Conservation (phyloP, 2,797 vertebrate genomes). For the Enteromius anoplus region DNA sequence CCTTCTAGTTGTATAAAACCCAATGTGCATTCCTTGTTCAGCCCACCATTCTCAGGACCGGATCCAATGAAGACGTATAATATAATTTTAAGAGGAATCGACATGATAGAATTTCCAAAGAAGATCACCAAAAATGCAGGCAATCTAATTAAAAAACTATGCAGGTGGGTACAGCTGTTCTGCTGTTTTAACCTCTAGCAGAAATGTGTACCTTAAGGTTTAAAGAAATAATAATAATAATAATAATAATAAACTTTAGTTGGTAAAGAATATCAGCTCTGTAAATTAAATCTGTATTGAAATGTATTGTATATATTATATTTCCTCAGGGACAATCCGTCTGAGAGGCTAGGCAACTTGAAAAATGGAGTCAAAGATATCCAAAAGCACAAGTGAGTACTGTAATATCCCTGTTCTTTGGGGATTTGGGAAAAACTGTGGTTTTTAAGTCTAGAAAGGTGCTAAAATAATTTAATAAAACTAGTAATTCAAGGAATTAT, state of each 20-base stretch:
- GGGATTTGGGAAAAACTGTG: not conserved
- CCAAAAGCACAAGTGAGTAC: conserved; percentile 97
- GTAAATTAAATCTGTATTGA: not conserved
- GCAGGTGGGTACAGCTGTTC: conserved; percentile 81
- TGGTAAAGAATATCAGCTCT: not conserved
- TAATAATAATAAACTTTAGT: no score
- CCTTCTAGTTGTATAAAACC: not conserved
- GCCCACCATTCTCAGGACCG: conserved; percentile 96
- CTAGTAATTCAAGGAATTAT: not conserved
- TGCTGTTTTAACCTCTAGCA: no score
- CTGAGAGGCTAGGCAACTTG: conserved; percentile 95
- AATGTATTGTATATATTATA: not conserved
- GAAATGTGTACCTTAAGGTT: no score
- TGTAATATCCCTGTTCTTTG: not conserved
- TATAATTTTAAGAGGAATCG: conserved; percentile 94
- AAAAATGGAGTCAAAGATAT: conserved; percentile 98
- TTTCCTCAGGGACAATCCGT: conserved; percentile 89
- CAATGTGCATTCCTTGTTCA: conserved; percentile 58
- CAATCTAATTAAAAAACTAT: conserved; percentile 98
- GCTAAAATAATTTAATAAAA: not conserved
- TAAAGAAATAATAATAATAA: no score
- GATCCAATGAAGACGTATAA: conserved; percentile 99
- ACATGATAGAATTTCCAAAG: conserved; percentile 99
- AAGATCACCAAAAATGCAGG: conserved; percentile 96
- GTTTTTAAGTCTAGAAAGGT: not conserved